Conservation (phyloP, 1,140 invertebrate genomes). For the Camponotus vicinus region DNA sequence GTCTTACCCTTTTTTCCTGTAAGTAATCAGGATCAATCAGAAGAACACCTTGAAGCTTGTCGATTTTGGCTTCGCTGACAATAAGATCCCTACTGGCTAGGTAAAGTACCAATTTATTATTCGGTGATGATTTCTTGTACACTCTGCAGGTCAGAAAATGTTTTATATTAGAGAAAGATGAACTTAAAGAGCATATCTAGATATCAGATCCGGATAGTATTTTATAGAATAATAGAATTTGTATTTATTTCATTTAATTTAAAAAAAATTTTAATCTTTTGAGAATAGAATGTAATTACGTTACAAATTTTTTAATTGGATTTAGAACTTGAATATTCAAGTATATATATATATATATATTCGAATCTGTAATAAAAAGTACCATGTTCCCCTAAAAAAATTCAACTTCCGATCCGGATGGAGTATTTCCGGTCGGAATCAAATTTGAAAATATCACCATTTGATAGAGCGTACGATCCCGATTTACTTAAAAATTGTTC, state of each 20-base stretch:
- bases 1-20: conserved; percentile 89
- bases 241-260: neutral
- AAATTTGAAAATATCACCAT: no score
- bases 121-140: conserved; percentile 92
- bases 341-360: neutral
- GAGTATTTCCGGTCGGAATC: no score
- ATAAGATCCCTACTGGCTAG: conserved; percentile 92
- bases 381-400: no score
- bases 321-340: neutral
- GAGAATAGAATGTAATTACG: neutral
- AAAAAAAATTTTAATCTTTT: neutral
- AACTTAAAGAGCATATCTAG: neutral
- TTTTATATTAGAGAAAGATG: conserved; percentile 15
- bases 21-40: conserved; percentile 92
- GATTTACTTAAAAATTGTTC: no score
- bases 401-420: no score
- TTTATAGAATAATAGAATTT: conserved; percentile 13
- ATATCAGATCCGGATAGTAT: neutral
- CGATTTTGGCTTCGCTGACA: conserved; percentile 90
- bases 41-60: conserved; percentile 93
- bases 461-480: no score
- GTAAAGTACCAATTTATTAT: conserved; percentile 94
- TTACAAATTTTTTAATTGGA: conserved; percentile 15
- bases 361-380: no score
- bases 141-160: conserved; percentile 73